Percentiles rank a stretch among this genome's conserved stretches.
Evolutionary conservation across 53 echinoderm and acorn worm genomes (phyloP).

Genomic region (Temnopleurus reevesii): DNA sequence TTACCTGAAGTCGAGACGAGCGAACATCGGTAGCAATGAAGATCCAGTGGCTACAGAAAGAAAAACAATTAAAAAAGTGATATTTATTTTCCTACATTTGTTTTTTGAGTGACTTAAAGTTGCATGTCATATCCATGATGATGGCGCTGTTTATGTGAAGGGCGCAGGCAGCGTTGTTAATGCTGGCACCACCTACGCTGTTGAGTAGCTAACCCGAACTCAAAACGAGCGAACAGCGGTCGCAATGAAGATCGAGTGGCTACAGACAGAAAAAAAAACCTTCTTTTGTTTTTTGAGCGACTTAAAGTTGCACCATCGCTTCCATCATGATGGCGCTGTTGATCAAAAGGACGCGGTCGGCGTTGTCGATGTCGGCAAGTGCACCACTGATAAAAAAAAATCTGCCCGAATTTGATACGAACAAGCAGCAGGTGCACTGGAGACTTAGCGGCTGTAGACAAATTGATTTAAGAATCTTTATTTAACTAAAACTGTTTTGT

Average conservation of each 20-base stretch:
- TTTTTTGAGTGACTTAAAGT: too few species aligned
- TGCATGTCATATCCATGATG: too few species aligned
- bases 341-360: constrained; percentile 43
- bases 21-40: constrained; percentile 28
- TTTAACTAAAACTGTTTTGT: too few species aligned
- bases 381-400: constrained; percentile 12
- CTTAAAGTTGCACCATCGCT: too few species aligned
- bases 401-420: constrained; percentile 47
- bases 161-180: constrained; percentile 60
- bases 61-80: too few species aligned
- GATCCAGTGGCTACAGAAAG: constrained; percentile 20
- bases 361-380: constrained; percentile 42
- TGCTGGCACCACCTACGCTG: constrained; percentile 49
- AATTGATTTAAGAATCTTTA: too few species aligned
- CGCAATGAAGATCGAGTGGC: constrained; percentile 44
- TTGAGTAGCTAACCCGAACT: constrained; percentile 59
- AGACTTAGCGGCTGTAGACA: constrained; percentile 14
- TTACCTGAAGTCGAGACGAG: constrained; percentile 45
- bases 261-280: neutral
- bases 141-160: constrained; percentile 61
- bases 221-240: constrained; percentile 50
- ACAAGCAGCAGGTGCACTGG: constrained; percentile 13
- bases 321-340: constrained; percentile 42
- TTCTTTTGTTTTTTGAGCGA: too few species aligned
- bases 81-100: too few species aligned